Conservation (phyloP, 1,140 invertebrate genomes). For the Aphelenchoides fujianensis region DNA sequence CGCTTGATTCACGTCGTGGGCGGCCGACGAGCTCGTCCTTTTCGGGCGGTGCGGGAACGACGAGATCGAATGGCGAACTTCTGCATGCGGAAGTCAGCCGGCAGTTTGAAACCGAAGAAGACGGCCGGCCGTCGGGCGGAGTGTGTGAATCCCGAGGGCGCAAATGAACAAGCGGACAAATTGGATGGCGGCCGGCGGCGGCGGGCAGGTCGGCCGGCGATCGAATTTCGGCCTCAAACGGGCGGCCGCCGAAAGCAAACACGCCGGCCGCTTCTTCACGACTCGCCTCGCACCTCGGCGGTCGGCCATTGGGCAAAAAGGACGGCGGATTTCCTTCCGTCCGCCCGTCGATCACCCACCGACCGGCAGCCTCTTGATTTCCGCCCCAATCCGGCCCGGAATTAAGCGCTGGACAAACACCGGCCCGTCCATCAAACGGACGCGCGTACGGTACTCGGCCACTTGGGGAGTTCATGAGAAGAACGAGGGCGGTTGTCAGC, state of each 20-base stretch:
- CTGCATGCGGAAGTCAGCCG: too few relatives aligned
- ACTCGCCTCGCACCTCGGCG: neutral
- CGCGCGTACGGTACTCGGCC: too few relatives aligned
- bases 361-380: neutral
- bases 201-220: neutral
- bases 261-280: neutral
- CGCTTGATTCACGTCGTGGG: too few relatives aligned
- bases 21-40: too few relatives aligned
- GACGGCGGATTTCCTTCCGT: neutral
- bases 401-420: conserved; percentile 1
- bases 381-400: neutral
- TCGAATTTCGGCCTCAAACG: neutral
- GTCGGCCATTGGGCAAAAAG: too few relatives aligned
- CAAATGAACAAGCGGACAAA: neutral
- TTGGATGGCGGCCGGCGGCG: neutral
- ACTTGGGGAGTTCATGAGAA: neutral
- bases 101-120: too few relatives aligned
- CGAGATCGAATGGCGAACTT: too few relatives aligned
- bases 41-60: too few relatives aligned
- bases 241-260: neutral
- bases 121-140: too few relatives aligned
- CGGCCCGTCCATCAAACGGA: too few relatives aligned
- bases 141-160: neutral
- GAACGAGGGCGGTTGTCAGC: neutral
- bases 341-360: neutral